Evolutionary conservation across 2,797 vertebrate genomes (phyloP), one percentile per base, ranked within the genome.

Genomic region (Chelon labrosus): DNA sequence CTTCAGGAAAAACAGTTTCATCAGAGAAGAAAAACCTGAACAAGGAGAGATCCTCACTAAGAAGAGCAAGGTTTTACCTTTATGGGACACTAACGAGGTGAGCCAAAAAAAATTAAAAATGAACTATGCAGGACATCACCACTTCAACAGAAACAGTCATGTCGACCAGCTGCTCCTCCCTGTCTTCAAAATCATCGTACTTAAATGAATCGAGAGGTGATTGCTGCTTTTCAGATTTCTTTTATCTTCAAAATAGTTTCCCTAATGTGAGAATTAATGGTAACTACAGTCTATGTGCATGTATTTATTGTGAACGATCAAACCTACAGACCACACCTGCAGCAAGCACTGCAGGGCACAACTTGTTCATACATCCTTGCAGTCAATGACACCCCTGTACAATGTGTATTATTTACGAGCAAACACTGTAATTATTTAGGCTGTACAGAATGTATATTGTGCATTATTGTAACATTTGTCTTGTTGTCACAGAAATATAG

Each of bases 391-490:
- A 54, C 31, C 13, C 42, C 22, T 77, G 68, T 64, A 61, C 46
- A 80, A 14, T 69, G 44, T 46, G 39, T 49, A 50, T 27, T 31
- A 54, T 53, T 3, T 63, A 41, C 50, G 25, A 38, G 42, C 52
- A 25, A 70, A 25, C 12, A 52, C 51, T 19, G 31, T 20, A 31
- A 25, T 41, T 25, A 3, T 54, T 70, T 69, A 74, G 61, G 57
- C 2, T 39, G 17, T 58, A 16, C 17, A 46, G 70, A 25, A 53
- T 65, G 35, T 56, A 57, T 42, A 67, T 80, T 73, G 46, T 77
- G 53, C 38, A 77, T 70, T 75, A 3, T 63, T 80, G 50, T 72
- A 42, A 73, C n/a, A 50, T 66, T 68, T 3, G 13, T 37, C 37
- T 37, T 62, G 41, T 0, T 13, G 37, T 54, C n/a, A 65, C 50